Evolutionary conservation across 2,888 invertebrate species (phyloP), one percentile per base, ranked within the genome.

Genomic region (Agrenia bidenticulata): DNA sequence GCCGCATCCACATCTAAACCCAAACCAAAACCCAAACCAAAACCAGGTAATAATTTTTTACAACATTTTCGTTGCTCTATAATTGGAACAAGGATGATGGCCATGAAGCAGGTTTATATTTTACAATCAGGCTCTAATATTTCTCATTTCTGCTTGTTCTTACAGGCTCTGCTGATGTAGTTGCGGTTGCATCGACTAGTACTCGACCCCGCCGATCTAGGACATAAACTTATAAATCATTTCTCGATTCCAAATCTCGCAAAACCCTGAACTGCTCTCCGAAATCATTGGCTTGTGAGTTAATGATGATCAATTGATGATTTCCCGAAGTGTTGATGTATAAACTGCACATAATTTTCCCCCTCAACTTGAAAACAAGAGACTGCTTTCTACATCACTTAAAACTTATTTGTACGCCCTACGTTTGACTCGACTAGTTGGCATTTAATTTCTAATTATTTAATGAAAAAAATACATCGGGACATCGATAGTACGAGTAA

Each of bases 1-100:
- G 55, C 49, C 11, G 53, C 63, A 26, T 60, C 60, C 49, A 51
- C 65, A 21, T 60, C 65, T 17, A 49, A 42, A 13, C 1, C 58
- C 9, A 57, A 55, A 9, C 15, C 37, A n/a, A 49, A 49, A 49
- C 19, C 19, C 9, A 51, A 24, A 51, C 23, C 51, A 23, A 51
- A 24, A 23, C 23, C 51, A 23, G 51, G 51, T 51, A 51, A 4
- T 17, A 45, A 11, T 17, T 45, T 9, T 9, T 45, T 45, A 26
- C 23, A 57, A 17, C 19, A 57, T 57, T 57, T n/a, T 57, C n/a
- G n/a, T n/a, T n/a, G n/a, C n/a, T n/a, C n/a, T n/a, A n/a, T n/a
- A n/a, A n/a, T n/a, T n/a, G n/a, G n/a, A n/a, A n/a, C n/a, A n/a
- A n/a, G n/a, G n/a, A n/a, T n/a, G n/a, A n/a, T n/a, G n/a, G n/a